Evolutionary conservation across 2,113 vertebrate genomes (phyloP).

Genomic region (Pelodiscus sinensis): DNA sequence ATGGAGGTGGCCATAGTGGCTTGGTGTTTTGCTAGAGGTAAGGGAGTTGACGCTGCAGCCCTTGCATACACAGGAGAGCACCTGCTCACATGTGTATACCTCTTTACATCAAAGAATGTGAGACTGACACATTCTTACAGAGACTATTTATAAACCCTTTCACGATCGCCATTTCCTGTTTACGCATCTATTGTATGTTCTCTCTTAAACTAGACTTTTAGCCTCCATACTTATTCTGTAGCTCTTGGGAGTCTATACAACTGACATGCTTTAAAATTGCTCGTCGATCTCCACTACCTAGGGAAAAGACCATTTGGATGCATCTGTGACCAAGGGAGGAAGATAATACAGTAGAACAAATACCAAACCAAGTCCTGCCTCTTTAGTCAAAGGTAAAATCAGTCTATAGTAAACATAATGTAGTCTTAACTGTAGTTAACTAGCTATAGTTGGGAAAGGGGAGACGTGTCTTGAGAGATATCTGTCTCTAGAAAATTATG

Average conservation of each 20-base stretch:
- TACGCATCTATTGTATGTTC: neutral
- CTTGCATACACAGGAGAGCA: fast-evolving
- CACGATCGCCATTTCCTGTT: slow-evolving; percentile 61
- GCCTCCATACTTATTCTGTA: neutral
- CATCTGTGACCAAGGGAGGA: fast-evolving
- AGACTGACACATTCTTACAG: fast-evolving
- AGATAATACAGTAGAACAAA: neutral
- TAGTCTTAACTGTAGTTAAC: neutral
- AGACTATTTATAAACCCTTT: neutral
- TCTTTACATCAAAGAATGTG: fast-evolving
- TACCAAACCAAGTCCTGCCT: neutral
- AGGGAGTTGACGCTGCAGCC: fast-evolving
- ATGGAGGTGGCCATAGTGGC: neutral
- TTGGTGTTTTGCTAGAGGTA: neutral
- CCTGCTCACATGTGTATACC: neutral
- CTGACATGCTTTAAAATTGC: fast-evolving
- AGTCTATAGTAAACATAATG: neutral
- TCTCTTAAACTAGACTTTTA: neutral
- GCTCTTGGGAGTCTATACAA: neutral
- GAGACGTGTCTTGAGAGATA: neutral
- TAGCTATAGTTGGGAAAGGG: neutral
- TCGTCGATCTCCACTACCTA: fast-evolving
- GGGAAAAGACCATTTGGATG: neutral
- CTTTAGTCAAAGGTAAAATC: slow-evolving; percentile 40
- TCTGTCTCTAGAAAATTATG: neutral